Evolutionary conservation across 2,888 invertebrate species (phyloP).

Genomic region (Eumerus sabulonum): DNA sequence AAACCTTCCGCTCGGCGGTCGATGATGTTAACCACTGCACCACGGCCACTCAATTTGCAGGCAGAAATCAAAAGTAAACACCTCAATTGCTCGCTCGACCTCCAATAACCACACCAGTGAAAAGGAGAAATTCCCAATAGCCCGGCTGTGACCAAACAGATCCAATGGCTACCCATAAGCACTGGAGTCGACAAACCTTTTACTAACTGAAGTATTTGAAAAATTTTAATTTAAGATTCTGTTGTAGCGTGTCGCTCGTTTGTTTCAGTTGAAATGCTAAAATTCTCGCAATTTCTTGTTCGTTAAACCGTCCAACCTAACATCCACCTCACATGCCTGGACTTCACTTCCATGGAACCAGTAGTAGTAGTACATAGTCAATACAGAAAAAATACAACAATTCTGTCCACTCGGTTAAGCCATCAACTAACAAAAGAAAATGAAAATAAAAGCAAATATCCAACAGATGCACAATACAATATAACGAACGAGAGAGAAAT

Average conservation of each 20-base stretch:
- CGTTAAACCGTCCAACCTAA: slow-evolving; percentile 72
- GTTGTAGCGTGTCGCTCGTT: slow-evolving; percentile 78
- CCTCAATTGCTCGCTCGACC: background rate
- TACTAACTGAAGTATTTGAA: slow-evolving; percentile 72
- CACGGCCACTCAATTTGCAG: no score
- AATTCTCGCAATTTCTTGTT: slow-evolving; percentile 79
- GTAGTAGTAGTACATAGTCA: background rate
- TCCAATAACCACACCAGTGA: background rate
- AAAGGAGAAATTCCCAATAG: slow-evolving; percentile 25
- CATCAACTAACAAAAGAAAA: slow-evolving; percentile 17
- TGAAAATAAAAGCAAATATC: background rate
- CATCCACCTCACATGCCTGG: slow-evolving; percentile 45
- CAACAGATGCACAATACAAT: background rate
- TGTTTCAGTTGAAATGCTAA: slow-evolving; percentile 79
- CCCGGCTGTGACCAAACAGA: no score
- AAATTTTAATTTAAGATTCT: slow-evolving; percentile 79
- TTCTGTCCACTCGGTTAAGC: slow-evolving; percentile 47
- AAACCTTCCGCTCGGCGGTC: no score
- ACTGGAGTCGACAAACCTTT: no score
- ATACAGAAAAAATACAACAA: slow-evolving; percentile 40
- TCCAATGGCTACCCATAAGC: no score
- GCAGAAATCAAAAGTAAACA: slow-evolving; percentile 16
- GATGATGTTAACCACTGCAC: no score
- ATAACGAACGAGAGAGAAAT: slow-evolving; percentile 47
- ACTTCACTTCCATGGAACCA: slow-evolving; percentile 56